Evolutionary conservation across 2,888 invertebrate species (phyloP).

Genomic region (Rugalucina vietnamica): DNA sequence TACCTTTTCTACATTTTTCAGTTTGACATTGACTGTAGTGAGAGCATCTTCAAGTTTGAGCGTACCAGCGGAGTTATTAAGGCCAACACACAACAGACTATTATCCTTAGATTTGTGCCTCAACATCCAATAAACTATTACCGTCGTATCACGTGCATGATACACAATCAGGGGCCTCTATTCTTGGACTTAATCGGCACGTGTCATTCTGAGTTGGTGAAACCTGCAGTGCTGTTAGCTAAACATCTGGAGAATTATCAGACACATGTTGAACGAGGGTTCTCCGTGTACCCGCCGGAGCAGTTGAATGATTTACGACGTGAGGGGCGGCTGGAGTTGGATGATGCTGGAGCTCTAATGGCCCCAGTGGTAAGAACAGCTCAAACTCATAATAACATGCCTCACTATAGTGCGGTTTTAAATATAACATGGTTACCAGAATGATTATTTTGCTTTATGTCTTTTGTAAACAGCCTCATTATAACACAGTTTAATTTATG

Average conservation of each 20-base stretch:
- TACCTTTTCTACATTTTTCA: no score
- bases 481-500: no score
- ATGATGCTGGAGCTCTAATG: conserved; percentile 76
- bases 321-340: conserved; percentile 75
- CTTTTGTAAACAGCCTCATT: no score
- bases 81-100: conserved; percentile 72
- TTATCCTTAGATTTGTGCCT: conserved; percentile 80
- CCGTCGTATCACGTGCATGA: conserved; percentile 79
- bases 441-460: no score
- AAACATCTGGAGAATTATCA: conserved; percentile 79
- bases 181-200: conserved; percentile 83
- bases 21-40: conserved; percentile 82
- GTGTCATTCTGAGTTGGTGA: conserved; percentile 81
- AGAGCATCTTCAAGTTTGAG: conserved; percentile 82
- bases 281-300: conserved; percentile 82
- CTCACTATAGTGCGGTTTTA: no score
- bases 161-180: conserved; percentile 82
- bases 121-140: conserved; percentile 82
- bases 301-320: conserved; percentile 79
- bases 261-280: conserved; percentile 78
- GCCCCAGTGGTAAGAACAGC: conserved; percentile 65
- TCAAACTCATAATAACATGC: no score
- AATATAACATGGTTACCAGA: no score
- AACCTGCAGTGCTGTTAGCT: conserved; percentile 81
- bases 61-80: conserved; percentile 73